Evolutionary conservation across 2,888 invertebrate genomes (phyloP).

Genomic region (Tribolium freemani): DNA sequence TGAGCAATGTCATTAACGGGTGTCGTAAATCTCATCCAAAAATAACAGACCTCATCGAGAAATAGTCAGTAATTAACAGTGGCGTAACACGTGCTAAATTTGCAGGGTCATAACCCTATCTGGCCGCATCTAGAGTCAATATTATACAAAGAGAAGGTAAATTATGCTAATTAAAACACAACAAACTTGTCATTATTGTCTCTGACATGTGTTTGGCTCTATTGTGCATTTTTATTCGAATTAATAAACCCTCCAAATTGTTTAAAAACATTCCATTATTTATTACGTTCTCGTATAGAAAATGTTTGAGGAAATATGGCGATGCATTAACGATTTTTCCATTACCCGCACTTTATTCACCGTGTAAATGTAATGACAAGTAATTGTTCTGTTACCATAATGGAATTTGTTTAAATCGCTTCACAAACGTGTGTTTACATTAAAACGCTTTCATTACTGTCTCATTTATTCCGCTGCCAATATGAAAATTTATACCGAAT

Average conservation of each 20-base stretch:
- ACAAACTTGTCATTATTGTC: neutral
- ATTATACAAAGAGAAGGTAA: neutral
- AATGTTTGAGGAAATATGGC: constrained; percentile 10
- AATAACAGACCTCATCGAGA: constrained; percentile 26
- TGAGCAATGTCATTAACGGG: constrained; percentile 29
- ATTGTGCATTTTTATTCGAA: neutral
- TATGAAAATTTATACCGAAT: neutral
- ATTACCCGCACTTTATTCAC: constrained; percentile 10
- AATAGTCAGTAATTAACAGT: constrained; percentile 22
- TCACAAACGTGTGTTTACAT: constrained; percentile 17
- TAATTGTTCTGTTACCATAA: constrained; percentile 25
- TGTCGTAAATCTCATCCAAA: constrained; percentile 29
- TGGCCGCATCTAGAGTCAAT: neutral
- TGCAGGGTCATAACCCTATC: neutral
- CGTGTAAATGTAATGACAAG: constrained; percentile 24
- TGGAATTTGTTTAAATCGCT: constrained; percentile 31
- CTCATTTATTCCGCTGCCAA: neutral
- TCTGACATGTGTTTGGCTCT: neutral
- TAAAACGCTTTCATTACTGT: constrained; percentile 14
- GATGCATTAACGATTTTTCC: constrained; percentile 26
- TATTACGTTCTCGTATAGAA: constrained; percentile 11
- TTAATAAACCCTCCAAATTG: neutral
- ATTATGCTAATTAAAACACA: neutral
- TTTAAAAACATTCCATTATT: neutral
- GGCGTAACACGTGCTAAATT: neutral